Percentiles rank a stretch among this genome's conserved stretches.
Evolutionary conservation across 2,113 vertebrate species (phyloP).

Genomic region (Indicator maculatus): DNA sequence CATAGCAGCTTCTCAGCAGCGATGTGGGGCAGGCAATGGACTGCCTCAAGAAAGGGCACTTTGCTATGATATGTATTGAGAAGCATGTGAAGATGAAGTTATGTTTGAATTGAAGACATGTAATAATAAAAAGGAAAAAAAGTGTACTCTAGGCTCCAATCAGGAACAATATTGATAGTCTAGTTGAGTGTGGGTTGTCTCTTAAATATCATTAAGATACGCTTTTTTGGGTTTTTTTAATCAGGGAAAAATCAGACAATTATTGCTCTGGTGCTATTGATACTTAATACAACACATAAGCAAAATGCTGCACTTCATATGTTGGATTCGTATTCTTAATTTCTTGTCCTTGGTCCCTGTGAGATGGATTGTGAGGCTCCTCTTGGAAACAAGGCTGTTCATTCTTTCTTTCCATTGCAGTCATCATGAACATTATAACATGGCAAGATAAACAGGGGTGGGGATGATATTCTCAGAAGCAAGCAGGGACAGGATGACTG

Average conservation of each 20-base stretch:
- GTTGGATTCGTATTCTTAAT: not conserved
- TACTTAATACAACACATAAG: not conserved
- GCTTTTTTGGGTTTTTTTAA: not conserved
- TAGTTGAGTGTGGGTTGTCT: not conserved
- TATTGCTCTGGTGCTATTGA: not conserved
- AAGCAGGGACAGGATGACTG: not conserved
- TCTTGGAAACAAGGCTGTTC: not conserved
- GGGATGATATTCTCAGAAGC: not conserved
- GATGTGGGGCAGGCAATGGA: not conserved
- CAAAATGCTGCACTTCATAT: not conserved
- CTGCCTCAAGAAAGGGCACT: not conserved
- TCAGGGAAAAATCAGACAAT: not conserved
- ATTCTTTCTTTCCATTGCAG: not conserved
- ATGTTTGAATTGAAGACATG: not conserved
- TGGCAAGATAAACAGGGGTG: rapidly evolving
- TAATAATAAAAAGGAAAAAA: not conserved
- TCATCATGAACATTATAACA: not conserved
- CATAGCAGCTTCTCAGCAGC: not conserved
- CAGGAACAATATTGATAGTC: not conserved
- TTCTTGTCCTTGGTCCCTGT: not conserved
- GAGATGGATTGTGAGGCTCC: not conserved
- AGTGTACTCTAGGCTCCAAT: not conserved
- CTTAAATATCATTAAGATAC: not conserved
- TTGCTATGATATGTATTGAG: not conserved
- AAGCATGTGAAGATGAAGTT: not conserved